These are phyloP conservation scores for Hypotaenidia okinawae DNA, from an alignment of 2,797 vertebrate species.

Conservation along the genomic window DNA sequence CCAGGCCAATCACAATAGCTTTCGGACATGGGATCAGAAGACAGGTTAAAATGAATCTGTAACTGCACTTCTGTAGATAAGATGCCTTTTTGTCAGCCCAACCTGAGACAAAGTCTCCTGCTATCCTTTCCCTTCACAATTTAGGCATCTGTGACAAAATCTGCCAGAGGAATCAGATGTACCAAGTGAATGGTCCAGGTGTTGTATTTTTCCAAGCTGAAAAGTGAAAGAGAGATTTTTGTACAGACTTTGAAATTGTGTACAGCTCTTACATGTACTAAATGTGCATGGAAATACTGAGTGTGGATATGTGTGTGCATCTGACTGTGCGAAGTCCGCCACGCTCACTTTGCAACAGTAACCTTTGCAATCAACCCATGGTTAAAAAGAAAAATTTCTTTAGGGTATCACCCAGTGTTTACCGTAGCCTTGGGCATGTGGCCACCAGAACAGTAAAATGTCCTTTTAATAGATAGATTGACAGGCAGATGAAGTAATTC, in stretches of 20 bases:
- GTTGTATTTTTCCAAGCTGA: not conserved
- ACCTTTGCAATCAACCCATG: not conserved
- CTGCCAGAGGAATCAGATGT: not conserved
- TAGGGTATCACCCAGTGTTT: not conserved
- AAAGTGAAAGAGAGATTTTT: not conserved
- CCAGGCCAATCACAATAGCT: not conserved
- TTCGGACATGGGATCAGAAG: not conserved
- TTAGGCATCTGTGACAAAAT: not conserved
- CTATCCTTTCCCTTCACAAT: not conserved
- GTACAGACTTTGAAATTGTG: not conserved
- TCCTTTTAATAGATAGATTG: not conserved
- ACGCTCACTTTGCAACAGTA: not conserved
- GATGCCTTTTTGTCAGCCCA: not conserved
- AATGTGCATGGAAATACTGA: not conserved
- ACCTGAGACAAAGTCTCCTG: not conserved
- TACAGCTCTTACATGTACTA: not conserved
- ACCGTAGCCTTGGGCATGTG: not conserved
- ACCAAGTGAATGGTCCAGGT: not conserved
- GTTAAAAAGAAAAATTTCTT: not conserved
- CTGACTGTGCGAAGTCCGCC: not conserved
- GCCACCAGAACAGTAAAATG: not conserved
- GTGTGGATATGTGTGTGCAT: too few species aligned
- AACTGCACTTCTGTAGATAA: not conserved
- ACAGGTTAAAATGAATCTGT: not conserved
- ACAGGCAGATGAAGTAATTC: not conserved